Percentiles rank a stretch among this genome's conserved stretches.
phyloP scores from a whole-genome alignment of 2,113 vertebrate species.

The Xiphophorus couchianus region DNA sequence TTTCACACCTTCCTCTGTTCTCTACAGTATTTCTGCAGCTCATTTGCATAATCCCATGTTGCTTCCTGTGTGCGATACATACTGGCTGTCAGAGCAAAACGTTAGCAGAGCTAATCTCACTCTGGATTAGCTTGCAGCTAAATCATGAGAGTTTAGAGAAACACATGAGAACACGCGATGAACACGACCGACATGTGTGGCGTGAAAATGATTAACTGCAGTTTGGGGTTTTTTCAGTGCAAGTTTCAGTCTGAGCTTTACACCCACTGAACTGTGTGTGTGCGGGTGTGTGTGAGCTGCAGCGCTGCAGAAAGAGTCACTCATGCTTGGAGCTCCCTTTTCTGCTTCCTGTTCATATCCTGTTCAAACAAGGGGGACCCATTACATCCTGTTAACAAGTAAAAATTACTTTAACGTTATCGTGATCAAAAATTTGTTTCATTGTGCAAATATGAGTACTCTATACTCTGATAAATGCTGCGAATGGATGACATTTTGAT shows the following conservation, averaged over 20 bases:
- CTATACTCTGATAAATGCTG: no score
- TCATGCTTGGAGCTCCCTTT: conserved; percentile 56
- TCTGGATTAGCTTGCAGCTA: background rate
- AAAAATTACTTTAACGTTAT: background rate
- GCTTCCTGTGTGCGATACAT: conserved; percentile 54
- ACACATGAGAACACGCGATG: background rate
- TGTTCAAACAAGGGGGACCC: conserved; percentile 28
- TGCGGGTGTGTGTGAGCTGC: conserved; percentile 36
- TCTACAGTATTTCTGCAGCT: conserved; percentile 35
- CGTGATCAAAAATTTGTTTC: background rate
- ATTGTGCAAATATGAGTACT: no score
- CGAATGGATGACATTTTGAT: no score
- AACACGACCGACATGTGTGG: conserved; percentile 2
- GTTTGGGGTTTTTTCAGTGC: conserved; percentile 47
- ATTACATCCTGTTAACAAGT: conserved; percentile 27
- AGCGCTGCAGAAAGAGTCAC: conserved; percentile 49
- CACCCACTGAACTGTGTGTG: conserved; percentile 34
- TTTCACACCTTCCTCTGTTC: conserved; percentile 34
- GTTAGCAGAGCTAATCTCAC: background rate
- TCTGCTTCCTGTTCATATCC: conserved; percentile 64
- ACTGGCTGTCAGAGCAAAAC: background rate
- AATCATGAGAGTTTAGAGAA: background rate
- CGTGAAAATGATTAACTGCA: conserved; percentile 36
- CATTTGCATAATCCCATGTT: conserved; percentile 66
- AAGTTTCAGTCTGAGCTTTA: conserved; percentile 46